Conservation (phyloP, 2,797 vertebrate species). For the Oreonectes daqikongensis region DNA sequence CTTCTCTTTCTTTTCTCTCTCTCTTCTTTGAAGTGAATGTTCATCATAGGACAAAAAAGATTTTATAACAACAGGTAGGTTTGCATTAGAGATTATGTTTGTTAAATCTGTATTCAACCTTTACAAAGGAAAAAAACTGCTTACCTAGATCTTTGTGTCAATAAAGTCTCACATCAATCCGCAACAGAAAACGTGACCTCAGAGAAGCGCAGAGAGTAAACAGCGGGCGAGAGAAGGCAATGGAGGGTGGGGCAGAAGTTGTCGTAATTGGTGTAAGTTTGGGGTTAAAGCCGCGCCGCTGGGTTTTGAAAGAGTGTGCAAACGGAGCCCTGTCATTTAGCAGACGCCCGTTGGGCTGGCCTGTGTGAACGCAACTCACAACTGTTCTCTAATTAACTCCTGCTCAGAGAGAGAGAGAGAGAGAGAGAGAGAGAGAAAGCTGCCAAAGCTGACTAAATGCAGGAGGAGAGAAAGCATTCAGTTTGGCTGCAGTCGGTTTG, state of each 20-base stretch:
- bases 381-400: conserved; percentile 65
- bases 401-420: conserved; percentile 36
- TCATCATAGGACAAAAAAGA: conserved; percentile 2
- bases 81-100: conserved; percentile 2
- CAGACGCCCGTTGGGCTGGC: conserved; percentile 61
- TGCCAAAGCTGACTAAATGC: conserved; percentile 32
- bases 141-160: conserved; percentile 17
- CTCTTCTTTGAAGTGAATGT: neutral
- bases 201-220: conserved; percentile 32
- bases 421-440: conserved; percentile 19
- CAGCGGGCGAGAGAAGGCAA: conserved; percentile 41
- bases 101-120: conserved; percentile 3
- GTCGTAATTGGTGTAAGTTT: conserved; percentile 39
- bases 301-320: conserved; percentile 55
- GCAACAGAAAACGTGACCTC: conserved; percentile 19
- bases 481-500: conserved; percentile 25
- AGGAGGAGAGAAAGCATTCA: conserved; percentile 29
- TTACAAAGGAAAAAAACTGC: conserved; percentile 3
- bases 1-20: neutral
- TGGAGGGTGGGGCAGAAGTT: conserved; percentile 44
- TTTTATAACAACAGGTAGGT: conserved; percentile 5
- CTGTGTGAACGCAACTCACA: conserved; percentile 58
- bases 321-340: conserved; percentile 63
- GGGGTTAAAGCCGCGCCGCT: conserved; percentile 43
- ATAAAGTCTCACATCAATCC: neutral